phyloP scores from a whole-genome alignment of 2,797 vertebrate genomes.

The Typhlichthys subterraneus region DNA sequence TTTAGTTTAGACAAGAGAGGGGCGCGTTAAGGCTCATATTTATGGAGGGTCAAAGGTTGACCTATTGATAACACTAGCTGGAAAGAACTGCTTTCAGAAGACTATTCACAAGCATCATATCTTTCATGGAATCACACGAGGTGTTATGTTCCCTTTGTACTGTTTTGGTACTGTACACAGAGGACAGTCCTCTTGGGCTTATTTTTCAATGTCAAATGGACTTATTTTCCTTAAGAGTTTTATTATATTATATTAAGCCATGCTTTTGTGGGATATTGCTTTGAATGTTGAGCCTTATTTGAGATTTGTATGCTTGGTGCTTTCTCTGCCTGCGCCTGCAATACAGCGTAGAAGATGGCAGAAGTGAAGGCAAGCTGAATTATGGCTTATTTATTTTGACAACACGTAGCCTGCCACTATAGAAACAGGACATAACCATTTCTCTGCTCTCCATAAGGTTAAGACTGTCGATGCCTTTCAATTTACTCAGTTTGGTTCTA shows the following conservation, averaged over 20 bases:
- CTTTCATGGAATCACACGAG: no score
- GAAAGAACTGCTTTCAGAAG: slow-evolving; percentile 5
- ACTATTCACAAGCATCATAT: no score
- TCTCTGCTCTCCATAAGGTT: slow-evolving; percentile 5
- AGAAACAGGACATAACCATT: slow-evolving; percentile 10
- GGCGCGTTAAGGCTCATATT: not conserved
- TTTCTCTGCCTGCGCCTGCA: slow-evolving; percentile 67
- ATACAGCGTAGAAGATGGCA: slow-evolving; percentile 26
- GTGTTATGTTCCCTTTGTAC: not conserved
- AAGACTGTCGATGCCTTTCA: no score
- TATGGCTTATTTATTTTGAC: not conserved
- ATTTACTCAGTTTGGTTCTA: no score
- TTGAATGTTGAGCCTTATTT: slow-evolving; percentile 63
- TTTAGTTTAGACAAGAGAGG: no score
- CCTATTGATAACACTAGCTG: slow-evolving; percentile 26
- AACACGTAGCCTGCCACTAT: not conserved
- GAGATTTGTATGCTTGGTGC: slow-evolving; percentile 52
- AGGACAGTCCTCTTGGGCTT: slow-evolving; percentile 32
- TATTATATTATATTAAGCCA: not conserved
- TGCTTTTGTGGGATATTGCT: slow-evolving; percentile 12
- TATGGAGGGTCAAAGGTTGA: not conserved
- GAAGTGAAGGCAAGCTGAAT: slow-evolving; percentile 5
- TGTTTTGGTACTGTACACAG: not conserved
- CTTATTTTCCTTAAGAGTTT: not conserved
- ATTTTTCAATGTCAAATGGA: not conserved